Percentiles rank a stretch among this genome's conserved stretches.
phyloP scores from a whole-genome alignment of 2,113 vertebrate genomes.

The Leptodactylus fuscus region DNA sequence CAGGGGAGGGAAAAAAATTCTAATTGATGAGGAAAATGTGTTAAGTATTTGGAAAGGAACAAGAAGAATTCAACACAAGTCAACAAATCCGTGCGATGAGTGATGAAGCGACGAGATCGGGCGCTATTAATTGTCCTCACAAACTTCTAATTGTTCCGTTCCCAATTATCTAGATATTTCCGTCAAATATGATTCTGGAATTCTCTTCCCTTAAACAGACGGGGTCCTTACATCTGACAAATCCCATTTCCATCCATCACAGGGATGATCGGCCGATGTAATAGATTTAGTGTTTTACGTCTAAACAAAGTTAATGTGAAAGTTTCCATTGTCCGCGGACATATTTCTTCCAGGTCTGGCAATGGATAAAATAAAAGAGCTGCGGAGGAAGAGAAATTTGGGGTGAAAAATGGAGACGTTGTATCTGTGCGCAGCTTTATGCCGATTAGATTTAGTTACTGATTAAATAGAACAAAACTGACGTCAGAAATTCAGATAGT shows the following conservation, averaged over 20 bases:
- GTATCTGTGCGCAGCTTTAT: not conserved
- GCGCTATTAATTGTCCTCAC: too few species aligned
- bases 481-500: not conserved
- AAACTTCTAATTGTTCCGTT: not conserved
- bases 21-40: conserved; percentile 55
- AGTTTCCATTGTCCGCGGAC: not conserved
- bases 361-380: not conserved
- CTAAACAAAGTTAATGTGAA: not conserved
- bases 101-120: not conserved
- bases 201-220: not conserved
- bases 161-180: not conserved
- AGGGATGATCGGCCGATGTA: not conserved
- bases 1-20: conserved; percentile 58
- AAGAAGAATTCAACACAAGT: not conserved
- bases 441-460: conserved; percentile 3
- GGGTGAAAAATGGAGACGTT: not conserved
- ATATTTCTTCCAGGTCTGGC: not conserved
- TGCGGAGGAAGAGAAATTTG: not conserved
- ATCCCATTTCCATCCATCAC: conserved; percentile 19
- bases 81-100: conserved; percentile 25
- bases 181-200: not conserved
- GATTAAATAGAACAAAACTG: not conserved
- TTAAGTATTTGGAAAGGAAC: conserved; percentile 47
- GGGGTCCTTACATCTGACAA: not conserved
- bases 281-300: not conserved